Evolutionary conservation across 1,140 invertebrate genomes (phyloP).

Genomic region (Asobara japonica): DNA sequence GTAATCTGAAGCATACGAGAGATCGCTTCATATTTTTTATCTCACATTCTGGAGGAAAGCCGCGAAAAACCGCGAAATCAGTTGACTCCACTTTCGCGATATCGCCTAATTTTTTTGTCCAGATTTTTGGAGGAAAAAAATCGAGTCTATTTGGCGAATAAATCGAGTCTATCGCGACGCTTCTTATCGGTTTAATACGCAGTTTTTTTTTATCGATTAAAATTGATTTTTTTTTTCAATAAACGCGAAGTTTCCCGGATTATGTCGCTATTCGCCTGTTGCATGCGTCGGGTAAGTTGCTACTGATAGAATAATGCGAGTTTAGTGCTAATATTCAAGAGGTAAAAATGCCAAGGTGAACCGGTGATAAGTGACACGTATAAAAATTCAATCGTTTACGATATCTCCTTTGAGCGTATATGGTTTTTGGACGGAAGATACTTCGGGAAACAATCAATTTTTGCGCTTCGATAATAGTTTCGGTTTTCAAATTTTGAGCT

Average conservation of each 20-base stretch:
- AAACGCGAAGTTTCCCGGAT: neutral
- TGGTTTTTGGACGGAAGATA: neutral
- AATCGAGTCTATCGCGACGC: too few species aligned
- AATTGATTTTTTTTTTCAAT: conserved; percentile 4
- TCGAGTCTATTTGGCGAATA: too few species aligned
- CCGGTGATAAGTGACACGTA: neutral
- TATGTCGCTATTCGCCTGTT: conserved; percentile 59
- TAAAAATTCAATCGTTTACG: neutral
- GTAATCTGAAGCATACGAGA: neutral
- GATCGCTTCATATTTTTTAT: too few species aligned
- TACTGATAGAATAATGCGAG: neutral
- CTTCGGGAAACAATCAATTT: too few species aligned
- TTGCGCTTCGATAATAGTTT: too few species aligned
- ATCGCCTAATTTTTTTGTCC: too few species aligned
- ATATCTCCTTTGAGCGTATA: neutral
- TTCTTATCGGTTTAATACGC: too few species aligned
- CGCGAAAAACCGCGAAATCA: too few species aligned
- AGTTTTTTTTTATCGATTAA: conserved; percentile 9
- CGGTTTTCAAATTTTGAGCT: too few species aligned
- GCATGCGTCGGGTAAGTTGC: conserved; percentile 56
- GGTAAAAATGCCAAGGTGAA: neutral
- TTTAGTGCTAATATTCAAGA: neutral
- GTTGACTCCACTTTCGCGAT: too few species aligned
- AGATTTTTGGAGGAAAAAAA: too few species aligned
- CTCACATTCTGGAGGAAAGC: too few species aligned